A percentile compares a stretch with the other conserved stretches of the same genome.
Evolutionary conservation across 1,140 invertebrate species (phyloP).

Genomic region (Eumeta japonica): DNA sequence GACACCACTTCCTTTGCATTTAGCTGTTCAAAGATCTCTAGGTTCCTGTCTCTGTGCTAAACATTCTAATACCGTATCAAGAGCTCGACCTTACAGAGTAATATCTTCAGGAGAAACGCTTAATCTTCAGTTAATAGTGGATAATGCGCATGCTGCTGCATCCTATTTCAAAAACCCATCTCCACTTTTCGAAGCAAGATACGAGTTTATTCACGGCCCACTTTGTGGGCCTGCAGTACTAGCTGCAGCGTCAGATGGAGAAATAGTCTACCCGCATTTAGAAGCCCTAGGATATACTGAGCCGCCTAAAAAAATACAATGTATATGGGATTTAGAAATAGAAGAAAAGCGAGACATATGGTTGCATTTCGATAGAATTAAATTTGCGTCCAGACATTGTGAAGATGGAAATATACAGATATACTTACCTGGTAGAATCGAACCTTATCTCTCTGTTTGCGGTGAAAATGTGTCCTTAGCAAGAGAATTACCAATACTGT

Average conservation of each 20-base stretch:
- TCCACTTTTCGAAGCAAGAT: slow-evolving; percentile 79
- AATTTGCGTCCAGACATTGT: slow-evolving; percentile 77
- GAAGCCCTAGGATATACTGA: slow-evolving; percentile 77
- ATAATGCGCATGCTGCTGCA: slow-evolving; percentile 75
- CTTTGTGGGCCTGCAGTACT: slow-evolving; percentile 80
- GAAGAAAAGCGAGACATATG: slow-evolving; percentile 78
- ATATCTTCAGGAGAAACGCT: slow-evolving; percentile 76
- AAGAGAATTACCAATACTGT: slow-evolving; percentile 74
- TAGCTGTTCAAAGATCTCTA: slow-evolving; percentile 53
- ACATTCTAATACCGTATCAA: slow-evolving; percentile 55
- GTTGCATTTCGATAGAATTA: slow-evolving; percentile 82
- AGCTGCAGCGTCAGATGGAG: slow-evolving; percentile 74
- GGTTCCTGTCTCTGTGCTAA: slow-evolving; percentile 68
- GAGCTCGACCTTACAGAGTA: slow-evolving; percentile 61
- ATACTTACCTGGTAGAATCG: slow-evolving; percentile 66
- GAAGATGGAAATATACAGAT: slow-evolving; percentile 83
- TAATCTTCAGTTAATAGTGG: slow-evolving; percentile 76
- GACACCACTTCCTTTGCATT: slow-evolving; percentile 57
- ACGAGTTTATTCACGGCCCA: slow-evolving; percentile 85
- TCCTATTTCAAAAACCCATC: slow-evolving; percentile 83
- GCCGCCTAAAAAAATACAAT: slow-evolving; percentile 74
- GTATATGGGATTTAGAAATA: slow-evolving; percentile 84
- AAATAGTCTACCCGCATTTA: slow-evolving; percentile 81
- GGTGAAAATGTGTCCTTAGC: slow-evolving; percentile 79
- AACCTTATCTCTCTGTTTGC: slow-evolving; percentile 76